These are phyloP conservation scores for Leptodactylus fuscus DNA, from an alignment of 2,113 vertebrate species.

Conservation along the genomic window DNA sequence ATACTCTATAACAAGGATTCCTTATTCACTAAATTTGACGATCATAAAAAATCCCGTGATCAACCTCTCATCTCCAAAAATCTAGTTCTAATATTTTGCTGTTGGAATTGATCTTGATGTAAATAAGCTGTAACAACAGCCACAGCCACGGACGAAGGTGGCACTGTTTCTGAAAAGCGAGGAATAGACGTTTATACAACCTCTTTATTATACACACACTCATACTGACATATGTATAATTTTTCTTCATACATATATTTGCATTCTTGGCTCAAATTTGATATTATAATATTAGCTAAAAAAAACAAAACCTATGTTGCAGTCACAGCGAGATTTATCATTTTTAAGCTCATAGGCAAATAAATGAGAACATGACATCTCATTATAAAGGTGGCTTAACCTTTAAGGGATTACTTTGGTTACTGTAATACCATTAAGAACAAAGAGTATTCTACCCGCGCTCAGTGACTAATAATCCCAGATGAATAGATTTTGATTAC, in stretches of 20 bases:
- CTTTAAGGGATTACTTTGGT: constrained; percentile 55
- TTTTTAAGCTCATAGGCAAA: neutral
- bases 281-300: neutral
- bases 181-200: neutral
- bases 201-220: neutral
- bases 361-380: constrained; percentile 40
- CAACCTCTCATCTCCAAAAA: too few species aligned
- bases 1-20: too few species aligned
- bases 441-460: neutral
- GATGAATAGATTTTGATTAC: constrained; percentile 44
- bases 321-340: neutral
- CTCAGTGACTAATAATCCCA: constrained; percentile 12
- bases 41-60: too few species aligned
- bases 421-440: constrained; percentile 37
- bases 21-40: too few species aligned
- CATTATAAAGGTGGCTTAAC: constrained; percentile 63
- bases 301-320: neutral
- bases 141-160: neutral
- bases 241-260: neutral
- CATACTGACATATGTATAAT: neutral
- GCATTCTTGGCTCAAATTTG: neutral
- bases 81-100: too few species aligned
- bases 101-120: too few species aligned
- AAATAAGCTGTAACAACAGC: neutral
- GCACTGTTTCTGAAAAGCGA: neutral